phyloP scores from a whole-genome alignment of 1,140 invertebrate genomes.

The Hydropsyche tenuis region DNA sequence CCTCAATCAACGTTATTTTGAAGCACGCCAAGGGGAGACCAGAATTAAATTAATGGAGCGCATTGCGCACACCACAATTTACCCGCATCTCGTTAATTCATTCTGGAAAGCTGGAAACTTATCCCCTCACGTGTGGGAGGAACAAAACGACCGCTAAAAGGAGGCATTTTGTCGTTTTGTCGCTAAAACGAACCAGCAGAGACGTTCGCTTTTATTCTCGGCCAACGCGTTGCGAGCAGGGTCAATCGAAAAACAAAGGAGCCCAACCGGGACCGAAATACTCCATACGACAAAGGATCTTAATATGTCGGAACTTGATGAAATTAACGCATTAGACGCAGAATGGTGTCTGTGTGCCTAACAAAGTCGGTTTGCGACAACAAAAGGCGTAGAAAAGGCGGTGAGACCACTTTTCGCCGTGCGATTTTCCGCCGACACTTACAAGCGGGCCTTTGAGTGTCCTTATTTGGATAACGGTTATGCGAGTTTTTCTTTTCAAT shows the following conservation, averaged over 20 bases:
- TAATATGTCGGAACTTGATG: no score
- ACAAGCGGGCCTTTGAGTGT: conserved; percentile 4
- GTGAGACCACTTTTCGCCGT: neutral
- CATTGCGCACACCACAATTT: neutral
- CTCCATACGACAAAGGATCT: no score
- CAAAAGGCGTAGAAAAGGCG: neutral
- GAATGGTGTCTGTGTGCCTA: no score
- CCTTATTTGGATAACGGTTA: conserved; percentile 13
- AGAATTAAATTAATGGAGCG: neutral
- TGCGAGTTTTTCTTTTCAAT: conserved; percentile 22
- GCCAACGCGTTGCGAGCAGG: neutral
- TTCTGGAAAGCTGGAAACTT: neutral
- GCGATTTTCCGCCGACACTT: neutral
- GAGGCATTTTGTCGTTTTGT: neutral
- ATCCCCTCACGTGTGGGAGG: neutral
- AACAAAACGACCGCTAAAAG: neutral
- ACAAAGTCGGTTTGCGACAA: no score
- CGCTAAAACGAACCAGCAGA: conserved; percentile 4
- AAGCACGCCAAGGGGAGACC: neutral
- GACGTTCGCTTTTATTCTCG: conserved; percentile 11
- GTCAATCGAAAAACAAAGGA: conserved; percentile 24
- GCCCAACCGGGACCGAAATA: conserved; percentile 18
- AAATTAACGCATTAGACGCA: no score
- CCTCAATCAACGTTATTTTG: neutral
- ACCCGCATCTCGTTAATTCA: conserved; percentile 6